Percentiles rank a stretch among this genome's conserved stretches.
Evolutionary conservation across 2,888 invertebrate species (phyloP).

Genomic region (Bursaphelenchus okinawaensis): DNA sequence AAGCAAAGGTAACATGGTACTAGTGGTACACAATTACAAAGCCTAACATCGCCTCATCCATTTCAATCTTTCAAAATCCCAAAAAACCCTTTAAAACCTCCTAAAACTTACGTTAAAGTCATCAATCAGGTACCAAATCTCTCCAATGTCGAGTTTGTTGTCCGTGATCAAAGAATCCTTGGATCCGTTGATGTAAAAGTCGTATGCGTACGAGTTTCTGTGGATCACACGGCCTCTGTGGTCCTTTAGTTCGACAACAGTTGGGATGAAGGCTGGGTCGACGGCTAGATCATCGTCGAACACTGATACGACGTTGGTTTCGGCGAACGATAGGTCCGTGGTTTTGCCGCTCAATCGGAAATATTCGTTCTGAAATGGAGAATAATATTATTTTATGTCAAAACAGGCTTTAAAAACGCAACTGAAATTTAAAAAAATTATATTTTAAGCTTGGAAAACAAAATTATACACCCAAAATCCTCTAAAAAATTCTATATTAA

Average conservation of each 20-base stretch:
- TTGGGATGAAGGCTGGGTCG: conserved; percentile 35
- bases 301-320: conserved; percentile 36
- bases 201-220: conserved; percentile 50
- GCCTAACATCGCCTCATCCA: no score
- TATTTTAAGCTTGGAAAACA: no score
- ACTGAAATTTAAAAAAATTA: conserved; percentile 15
- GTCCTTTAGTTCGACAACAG: conserved; percentile 25
- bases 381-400: not conserved
- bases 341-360: conserved; percentile 11
- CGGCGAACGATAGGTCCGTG: conserved; percentile 20
- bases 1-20: no score
- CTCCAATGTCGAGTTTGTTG: conserved; percentile 37
- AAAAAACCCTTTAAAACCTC: not conserved
- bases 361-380: conserved; percentile 8
- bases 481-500: conserved; percentile 16
- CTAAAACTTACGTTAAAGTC: conserved; percentile 42
- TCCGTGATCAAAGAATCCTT: conserved; percentile 27
- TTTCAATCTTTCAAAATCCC: no score
- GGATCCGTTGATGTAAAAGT: conserved; percentile 49
- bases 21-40: no score
- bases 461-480: no score
- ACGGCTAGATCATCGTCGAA: conserved; percentile 40
- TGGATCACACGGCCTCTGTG: conserved; percentile 45
- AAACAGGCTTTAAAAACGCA: conserved; percentile 10
- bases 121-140: conserved; percentile 45